Evolutionary conservation across 2,888 invertebrate species (phyloP).

Genomic region (Drosophila engyochracea): DNA sequence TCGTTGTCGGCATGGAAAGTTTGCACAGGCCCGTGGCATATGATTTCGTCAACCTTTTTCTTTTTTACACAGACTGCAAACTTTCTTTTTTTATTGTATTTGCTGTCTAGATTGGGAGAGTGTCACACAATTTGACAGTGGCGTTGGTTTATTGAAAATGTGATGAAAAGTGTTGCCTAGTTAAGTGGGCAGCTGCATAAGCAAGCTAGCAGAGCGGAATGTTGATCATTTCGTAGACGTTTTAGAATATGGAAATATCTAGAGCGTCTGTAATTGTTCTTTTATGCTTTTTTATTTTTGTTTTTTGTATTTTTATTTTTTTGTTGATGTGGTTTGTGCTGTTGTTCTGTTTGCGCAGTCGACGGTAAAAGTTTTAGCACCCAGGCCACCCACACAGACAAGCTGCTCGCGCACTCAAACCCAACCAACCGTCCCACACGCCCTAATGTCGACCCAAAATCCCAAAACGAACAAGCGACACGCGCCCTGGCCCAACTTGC

Average conservation of each 20-base stretch:
- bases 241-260: constrained; percentile 16
- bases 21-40: constrained; percentile 38
- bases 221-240: constrained; percentile 4
- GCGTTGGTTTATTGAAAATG: constrained; percentile 27
- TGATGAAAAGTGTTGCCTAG: constrained; percentile 60
- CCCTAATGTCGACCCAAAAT: constrained; percentile 58
- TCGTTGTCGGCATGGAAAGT: constrained; percentile 59
- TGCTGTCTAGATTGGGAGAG: constrained; percentile 22
- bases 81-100: constrained; percentile 17
- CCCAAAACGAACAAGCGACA: constrained; percentile 79
- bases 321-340: constrained; percentile 20
- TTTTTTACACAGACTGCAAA: constrained; percentile 21
- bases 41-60: constrained; percentile 45
- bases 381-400: constrained; percentile 37
- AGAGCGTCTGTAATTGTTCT: constrained; percentile 53
- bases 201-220: background rate
- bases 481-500: constrained; percentile 66
- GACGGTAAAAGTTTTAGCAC: constrained; percentile 54
- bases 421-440: constrained; percentile 13
- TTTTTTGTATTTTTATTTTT: constrained; percentile 11
- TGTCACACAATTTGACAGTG: constrained; percentile 44
- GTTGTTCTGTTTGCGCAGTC: constrained; percentile 49
- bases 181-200: constrained; percentile 36
- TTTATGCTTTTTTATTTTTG: constrained; percentile 14
- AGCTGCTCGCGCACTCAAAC: constrained; percentile 38